Evolutionary conservation across 2,888 invertebrate genomes (phyloP), one percentile per base, ranked within the genome.

Genomic region (Bhutanitis thaidina): DNA sequence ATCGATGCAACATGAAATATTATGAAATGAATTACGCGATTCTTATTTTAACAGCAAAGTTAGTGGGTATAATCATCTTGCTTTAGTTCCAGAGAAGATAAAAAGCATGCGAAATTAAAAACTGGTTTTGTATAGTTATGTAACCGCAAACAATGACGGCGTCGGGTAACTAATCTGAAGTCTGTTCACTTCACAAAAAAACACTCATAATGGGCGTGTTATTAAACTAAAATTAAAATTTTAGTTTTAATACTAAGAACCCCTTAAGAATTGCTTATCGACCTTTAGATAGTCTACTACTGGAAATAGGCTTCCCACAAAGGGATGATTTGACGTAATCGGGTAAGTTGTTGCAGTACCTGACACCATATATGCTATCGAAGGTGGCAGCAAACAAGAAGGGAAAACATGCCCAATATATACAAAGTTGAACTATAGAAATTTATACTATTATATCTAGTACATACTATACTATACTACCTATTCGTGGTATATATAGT

Each of bases 51-150:
- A 20, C 20, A 5, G 3, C 20, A 20, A 20, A 43, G 36, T 35
- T 35, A 36, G 30, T 45, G 34, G 32, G 37, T 43, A 27, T 41
- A 47, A 43, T 43, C 41, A 52, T n/a, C 43, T 47, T 32, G 36
- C 32, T 37, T 47, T 41, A 39, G 47, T 43, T 14, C 27, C 20
- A 47, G 15, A 13, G 30, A 36, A 36, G 15, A 49, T 38, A 35
- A 47, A 48, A 41, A 52, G 46, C 43, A 41, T 47, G 51, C 45
- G 51, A 51, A 51, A 51, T 51, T 51, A 50, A 45, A 51, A 50
- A 50, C 51, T 40, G 45, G 51, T 40, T 50, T 51, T 45, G 41
- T 36, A 43, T 29, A 36, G 14, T 51, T 51, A 51, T n/a, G 20
- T 51, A 51, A 51, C 30, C 15, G 38, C 36, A 36, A 45, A 51